Percentiles rank a stretch among this genome's conserved stretches.
Evolutionary conservation across 92 coral and sea anemone species (phyloP).

Genomic region (Siderastrea siderea): DNA sequence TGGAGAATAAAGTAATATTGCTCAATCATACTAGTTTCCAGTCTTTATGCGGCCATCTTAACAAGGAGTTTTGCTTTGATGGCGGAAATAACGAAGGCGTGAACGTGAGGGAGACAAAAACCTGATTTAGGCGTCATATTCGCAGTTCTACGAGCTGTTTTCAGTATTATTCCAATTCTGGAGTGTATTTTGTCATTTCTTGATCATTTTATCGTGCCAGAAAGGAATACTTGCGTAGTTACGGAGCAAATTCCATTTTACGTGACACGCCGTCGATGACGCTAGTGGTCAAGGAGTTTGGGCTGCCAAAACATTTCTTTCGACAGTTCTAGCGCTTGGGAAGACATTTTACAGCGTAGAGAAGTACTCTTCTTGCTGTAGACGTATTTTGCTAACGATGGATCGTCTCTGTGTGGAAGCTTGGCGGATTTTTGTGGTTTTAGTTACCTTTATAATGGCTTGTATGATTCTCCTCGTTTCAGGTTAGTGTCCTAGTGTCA

Average conservation of each 20-base stretch:
- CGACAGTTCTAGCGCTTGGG: neutral
- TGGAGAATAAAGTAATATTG: neutral
- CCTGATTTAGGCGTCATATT: neutral
- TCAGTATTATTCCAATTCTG: neutral
- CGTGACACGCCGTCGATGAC: neutral
- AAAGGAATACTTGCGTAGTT: neutral
- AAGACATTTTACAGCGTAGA: neutral
- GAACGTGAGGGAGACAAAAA: neutral
- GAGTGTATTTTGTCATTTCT: neutral
- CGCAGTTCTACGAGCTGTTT: neutral
- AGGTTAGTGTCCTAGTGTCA: neutral
- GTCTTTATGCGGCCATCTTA: neutral
- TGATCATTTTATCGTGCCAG: neutral
- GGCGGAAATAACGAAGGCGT: conserved; percentile 40
- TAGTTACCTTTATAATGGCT: neutral
- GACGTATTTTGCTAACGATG: neutral
- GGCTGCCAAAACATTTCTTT: neutral
- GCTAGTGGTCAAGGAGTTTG: neutral
- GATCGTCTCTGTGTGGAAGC: neutral
- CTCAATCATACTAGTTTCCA: neutral
- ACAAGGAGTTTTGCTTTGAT: neutral
- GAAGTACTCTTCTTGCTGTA: neutral
- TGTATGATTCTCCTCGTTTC: neutral
- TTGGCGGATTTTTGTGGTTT: neutral
- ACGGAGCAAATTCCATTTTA: conserved; percentile 6